Evolutionary conservation across 2,888 invertebrate species (phyloP).

Genomic region (Dolichomitus sp.): DNA sequence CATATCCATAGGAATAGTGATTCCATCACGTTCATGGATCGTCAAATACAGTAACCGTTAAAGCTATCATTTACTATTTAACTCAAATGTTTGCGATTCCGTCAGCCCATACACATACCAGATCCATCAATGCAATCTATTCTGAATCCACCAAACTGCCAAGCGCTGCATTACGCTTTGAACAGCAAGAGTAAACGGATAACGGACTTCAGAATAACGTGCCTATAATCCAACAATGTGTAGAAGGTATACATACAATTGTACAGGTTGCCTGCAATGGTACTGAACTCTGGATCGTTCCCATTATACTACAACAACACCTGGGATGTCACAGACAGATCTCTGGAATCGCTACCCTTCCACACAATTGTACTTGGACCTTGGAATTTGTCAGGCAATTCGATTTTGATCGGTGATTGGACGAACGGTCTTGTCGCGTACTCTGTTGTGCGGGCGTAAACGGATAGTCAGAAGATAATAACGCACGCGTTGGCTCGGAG

Average conservation of each 20-base stretch:
- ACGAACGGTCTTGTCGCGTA: slow-evolving; percentile 1
- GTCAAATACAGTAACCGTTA: neutral
- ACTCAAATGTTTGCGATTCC: slow-evolving; percentile 18
- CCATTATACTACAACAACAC: neutral
- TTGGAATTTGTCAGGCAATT: slow-evolving; percentile 11
- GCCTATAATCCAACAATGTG: slow-evolving; percentile 54
- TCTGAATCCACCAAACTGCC: slow-evolving; percentile 23
- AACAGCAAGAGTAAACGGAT: slow-evolving; percentile 52
- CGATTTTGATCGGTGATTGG: slow-evolving; percentile 36
- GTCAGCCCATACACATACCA: neutral
- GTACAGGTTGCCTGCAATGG: neutral
- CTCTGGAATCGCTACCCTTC: neutral
- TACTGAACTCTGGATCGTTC: neutral
- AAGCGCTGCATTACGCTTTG: slow-evolving; percentile 22
- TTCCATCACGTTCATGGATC: neutral
- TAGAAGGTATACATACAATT: slow-evolving; percentile 28
- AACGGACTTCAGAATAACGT: slow-evolving; percentile 43
- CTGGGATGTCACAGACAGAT: neutral
- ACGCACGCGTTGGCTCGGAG: slow-evolving; percentile 71
- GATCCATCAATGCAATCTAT: slow-evolving; percentile 31
- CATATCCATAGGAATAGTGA: neutral
- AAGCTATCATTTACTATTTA: slow-evolving; percentile 33
- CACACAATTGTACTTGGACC: slow-evolving; percentile 15
- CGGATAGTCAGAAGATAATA: slow-evolving; percentile 57
- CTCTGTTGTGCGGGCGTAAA: slow-evolving; percentile 13